A percentile compares a stretch with the other conserved stretches of the same genome.
These are phyloP conservation scores for Agonum fuliginosum DNA, from an alignment of 2,888 invertebrate species.

Conservation along the genomic window DNA sequence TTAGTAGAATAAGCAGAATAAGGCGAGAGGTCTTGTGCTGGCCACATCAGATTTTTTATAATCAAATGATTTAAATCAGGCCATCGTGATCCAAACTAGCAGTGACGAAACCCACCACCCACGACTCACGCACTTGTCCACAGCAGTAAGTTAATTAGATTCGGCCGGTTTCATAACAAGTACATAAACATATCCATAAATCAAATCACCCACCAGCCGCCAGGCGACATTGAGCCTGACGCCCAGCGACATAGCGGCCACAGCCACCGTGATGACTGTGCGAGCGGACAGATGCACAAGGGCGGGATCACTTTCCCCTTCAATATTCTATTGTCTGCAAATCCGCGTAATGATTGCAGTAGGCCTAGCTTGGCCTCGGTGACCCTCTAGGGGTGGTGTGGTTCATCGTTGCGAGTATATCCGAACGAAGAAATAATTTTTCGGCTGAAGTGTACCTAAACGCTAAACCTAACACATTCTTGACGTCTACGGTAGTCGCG, in stretches of 20 bases:
- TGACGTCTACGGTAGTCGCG: too few relatives aligned
- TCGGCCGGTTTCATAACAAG: slow-evolving; percentile 69
- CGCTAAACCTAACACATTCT: too few relatives aligned
- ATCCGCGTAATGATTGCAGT: slow-evolving; percentile 70
- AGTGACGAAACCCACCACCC: slow-evolving; percentile 2
- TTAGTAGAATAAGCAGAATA: too few relatives aligned
- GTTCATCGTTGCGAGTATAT: too few relatives aligned
- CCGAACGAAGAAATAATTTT: too few relatives aligned
- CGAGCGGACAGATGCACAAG: slow-evolving; percentile 67
- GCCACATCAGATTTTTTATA: too few relatives aligned
- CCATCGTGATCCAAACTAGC: too few relatives aligned
- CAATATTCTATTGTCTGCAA: slow-evolving; percentile 70
- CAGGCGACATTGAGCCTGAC: neutral
- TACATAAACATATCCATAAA: slow-evolving; percentile 69
- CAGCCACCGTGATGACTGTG: slow-evolving; percentile 63
- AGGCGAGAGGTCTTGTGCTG: too few relatives aligned
- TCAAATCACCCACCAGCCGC: slow-evolving; percentile 67
- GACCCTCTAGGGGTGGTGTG: too few relatives aligned
- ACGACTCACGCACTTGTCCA: neutral
- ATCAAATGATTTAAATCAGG: too few relatives aligned
- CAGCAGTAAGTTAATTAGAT: slow-evolving; percentile 63
- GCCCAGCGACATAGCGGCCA: slow-evolving; percentile 23
- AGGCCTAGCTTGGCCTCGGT: too few relatives aligned
- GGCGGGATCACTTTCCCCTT: slow-evolving; percentile 71
- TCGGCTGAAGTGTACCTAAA: too few relatives aligned